phyloP scores from a whole-genome alignment of 2,888 invertebrate species.

The Acanthacorydalis orientalis region DNA sequence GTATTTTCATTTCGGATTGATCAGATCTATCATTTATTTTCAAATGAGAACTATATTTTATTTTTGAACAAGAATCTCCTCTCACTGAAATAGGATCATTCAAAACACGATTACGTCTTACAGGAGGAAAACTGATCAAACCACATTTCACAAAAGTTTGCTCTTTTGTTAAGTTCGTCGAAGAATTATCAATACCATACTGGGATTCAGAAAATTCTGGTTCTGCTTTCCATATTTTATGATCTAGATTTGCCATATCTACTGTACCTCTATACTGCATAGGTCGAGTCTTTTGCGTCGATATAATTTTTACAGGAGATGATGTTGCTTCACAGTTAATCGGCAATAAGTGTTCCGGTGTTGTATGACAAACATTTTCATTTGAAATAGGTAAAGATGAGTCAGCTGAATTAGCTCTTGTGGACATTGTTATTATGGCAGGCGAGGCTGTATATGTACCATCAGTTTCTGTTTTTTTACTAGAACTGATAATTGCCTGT shows the following conservation, averaged over 20 bases:
- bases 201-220: neutral
- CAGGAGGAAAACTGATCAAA: constrained; percentile 34
- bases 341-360: neutral
- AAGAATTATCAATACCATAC: neutral
- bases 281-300: neutral
- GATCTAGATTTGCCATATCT: neutral
- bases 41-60: too few relatives aligned
- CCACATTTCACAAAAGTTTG: constrained; percentile 17
- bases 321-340: neutral
- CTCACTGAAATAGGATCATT: neutral
- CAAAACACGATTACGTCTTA: constrained; percentile 25
- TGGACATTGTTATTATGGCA: constrained; percentile 11
- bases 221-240: neutral
- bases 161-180: neutral
- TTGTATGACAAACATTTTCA: neutral
- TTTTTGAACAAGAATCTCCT: neutral
- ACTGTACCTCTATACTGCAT: constrained; percentile 7
- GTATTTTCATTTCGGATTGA: neutral
- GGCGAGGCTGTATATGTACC: constrained; percentile 22
- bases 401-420: neutral
- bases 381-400: neutral
- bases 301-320: neutral
- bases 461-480: constrained; percentile 22
- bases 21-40: too few relatives aligned
- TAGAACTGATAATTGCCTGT: constrained; percentile 22